Percentiles rank a stretch among this genome's conserved stretches.
These are phyloP conservation scores for Columba livia DNA, from an alignment of 2,113 vertebrate species.

Conservation along the genomic window DNA sequence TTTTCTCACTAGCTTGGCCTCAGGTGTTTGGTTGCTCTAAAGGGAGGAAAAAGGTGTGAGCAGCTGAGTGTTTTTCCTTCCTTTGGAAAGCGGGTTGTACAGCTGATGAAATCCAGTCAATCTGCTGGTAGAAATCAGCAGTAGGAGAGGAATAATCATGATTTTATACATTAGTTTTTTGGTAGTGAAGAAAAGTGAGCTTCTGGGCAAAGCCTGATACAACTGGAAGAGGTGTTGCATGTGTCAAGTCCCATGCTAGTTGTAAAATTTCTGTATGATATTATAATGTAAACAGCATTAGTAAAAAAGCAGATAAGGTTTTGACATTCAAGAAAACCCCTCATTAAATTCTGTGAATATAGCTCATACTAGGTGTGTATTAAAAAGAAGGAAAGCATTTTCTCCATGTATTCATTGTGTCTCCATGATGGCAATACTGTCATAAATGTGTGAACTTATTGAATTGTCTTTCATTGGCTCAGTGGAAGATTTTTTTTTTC, in stretches of 20 bases:
- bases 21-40: not conserved
- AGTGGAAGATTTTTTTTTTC: not conserved
- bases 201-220: not conserved
- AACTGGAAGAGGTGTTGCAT: not conserved
- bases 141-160: not conserved
- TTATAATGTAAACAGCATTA: not conserved
- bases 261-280: not conserved
- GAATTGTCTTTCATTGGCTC: not conserved
- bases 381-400: not conserved
- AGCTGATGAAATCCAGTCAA: not conserved
- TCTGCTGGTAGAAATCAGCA: not conserved
- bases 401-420: not conserved
- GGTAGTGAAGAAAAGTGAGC: not conserved
- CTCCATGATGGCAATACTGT: not conserved
- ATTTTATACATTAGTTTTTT: not conserved
- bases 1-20: not conserved
- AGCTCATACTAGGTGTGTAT: not conserved
- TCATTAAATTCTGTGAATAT: not conserved
- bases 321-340: not conserved
- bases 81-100: not conserved
- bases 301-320: not conserved
- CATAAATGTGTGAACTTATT: not conserved
- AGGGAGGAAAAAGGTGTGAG: not conserved
- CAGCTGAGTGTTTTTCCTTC: not conserved
- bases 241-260: not conserved